Percentiles rank a stretch among this genome's conserved stretches.
phyloP scores from a whole-genome alignment of 2,797 vertebrate species.

The Podarcis lilfordi region DNA sequence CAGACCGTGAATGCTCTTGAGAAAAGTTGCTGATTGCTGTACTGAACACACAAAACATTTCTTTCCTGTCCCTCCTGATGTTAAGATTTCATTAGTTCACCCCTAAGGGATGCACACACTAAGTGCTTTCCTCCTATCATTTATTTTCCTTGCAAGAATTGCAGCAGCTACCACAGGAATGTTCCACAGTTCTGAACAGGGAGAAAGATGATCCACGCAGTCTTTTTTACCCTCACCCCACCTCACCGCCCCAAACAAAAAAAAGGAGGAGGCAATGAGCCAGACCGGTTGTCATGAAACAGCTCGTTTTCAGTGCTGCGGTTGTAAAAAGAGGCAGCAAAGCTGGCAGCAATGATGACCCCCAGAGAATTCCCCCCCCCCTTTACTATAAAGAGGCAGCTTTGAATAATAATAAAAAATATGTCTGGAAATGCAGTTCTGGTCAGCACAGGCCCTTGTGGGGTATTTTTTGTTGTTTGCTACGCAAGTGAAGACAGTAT shows the following conservation, averaged over 20 bases:
- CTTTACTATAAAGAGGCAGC: slow-evolving; percentile 23
- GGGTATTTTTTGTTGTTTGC: background rate
- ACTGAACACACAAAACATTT: background rate
- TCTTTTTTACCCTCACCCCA: background rate
- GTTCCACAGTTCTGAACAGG: slow-evolving; percentile 16
- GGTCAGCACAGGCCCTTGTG: background rate
- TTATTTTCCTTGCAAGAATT: slow-evolving; percentile 22
- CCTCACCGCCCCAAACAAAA: background rate
- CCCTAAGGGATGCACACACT: slow-evolving; percentile 23
- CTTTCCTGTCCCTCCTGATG: background rate
- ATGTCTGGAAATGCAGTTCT: slow-evolving; percentile 35
- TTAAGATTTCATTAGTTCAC: slow-evolving; percentile 18
- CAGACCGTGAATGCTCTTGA: background rate
- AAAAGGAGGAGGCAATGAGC: slow-evolving; percentile 3
- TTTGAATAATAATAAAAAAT: slow-evolving; percentile 1
- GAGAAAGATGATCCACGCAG: slow-evolving; percentile 26
- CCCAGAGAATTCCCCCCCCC: slow-evolving; percentile 14
- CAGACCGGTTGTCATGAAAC: slow-evolving; percentile 35
- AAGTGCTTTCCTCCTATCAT: slow-evolving; percentile 21
- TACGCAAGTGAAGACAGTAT: slow-evolving; percentile 32
- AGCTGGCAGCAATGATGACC: background rate
- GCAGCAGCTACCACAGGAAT: slow-evolving; percentile 33
- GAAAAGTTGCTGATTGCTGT: background rate
- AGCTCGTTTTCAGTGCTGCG: slow-evolving; percentile 34
- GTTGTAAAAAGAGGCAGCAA: slow-evolving; percentile 31